A percentile compares a stretch with the other conserved stretches of the same genome.
Conservation (phyloP, 2,113 vertebrate species). For the Daboia siamensis region DNA sequence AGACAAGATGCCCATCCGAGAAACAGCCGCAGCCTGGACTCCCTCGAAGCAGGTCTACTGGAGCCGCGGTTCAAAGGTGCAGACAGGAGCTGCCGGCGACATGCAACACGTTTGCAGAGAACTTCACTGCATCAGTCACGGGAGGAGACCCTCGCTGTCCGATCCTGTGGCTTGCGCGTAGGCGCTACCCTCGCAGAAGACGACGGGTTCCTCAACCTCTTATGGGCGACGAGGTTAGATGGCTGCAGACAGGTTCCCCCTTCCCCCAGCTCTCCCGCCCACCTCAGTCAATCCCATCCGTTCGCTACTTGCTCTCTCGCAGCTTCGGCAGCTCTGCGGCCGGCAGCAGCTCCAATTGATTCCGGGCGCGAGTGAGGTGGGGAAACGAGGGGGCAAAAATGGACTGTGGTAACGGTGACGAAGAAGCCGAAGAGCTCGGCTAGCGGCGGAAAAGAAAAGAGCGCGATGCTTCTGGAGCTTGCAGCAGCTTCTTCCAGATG, state of each 20-base stretch:
- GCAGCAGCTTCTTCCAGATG: constrained; percentile 2
- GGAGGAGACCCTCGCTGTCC: not conserved
- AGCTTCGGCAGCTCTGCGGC: not conserved
- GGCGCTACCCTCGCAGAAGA: not conserved
- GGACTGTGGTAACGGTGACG: constrained; percentile 19
- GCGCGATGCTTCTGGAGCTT: not conserved
- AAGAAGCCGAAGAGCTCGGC: constrained; percentile 9
- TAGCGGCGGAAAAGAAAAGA: not conserved
- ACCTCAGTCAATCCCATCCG: not conserved
- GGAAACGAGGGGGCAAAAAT: constrained; percentile 8
- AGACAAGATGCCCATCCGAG: constrained; percentile 10
- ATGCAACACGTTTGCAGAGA: constrained; percentile 69
- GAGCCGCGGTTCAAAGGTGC: constrained; percentile 26
- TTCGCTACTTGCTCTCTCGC: not conserved
- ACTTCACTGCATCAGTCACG: constrained; percentile 67
- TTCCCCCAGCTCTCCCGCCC: not conserved
- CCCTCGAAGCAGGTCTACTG: constrained; percentile 39
- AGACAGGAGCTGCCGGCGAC: constrained; percentile 37
- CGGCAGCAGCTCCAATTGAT: not conserved
- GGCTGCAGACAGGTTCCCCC: not conserved
- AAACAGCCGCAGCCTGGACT: constrained; percentile 14
- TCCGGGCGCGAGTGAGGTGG: constrained; percentile 1
- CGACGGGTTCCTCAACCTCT: constrained; percentile 42
- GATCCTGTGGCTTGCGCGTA: not conserved
- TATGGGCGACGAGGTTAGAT: constrained; percentile 57